phyloP scores from a whole-genome alignment of 2,797 vertebrate species.

The Pyrrhura leucotis region DNA sequence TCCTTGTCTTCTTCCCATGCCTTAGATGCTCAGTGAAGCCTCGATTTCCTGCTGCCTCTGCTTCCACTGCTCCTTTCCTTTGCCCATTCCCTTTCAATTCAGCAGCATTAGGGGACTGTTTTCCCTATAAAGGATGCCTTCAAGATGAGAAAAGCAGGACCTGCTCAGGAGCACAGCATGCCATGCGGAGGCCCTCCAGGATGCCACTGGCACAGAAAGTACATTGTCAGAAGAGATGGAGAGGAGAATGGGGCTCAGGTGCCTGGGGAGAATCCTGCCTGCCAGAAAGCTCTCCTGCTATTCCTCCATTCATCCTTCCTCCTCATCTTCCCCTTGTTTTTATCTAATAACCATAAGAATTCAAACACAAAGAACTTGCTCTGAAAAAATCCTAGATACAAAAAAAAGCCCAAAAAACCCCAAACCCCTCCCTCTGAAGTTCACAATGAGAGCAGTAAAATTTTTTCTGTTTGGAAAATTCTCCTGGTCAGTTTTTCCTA shows the following conservation, averaged over 20 bases:
- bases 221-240: neutral
- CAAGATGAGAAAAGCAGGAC: constrained; percentile 39
- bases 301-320: neutral
- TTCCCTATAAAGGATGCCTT: constrained; percentile 27
- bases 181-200: neutral
- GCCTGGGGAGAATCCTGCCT: neutral
- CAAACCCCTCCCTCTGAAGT: constrained; percentile 35
- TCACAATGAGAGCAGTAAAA: constrained; percentile 76
- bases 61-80: neutral
- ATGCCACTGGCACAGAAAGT: neutral
- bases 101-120: neutral
- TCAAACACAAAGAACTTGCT: neutral
- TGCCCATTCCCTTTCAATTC: neutral
- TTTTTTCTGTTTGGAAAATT: constrained; percentile 74
- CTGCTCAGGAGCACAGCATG: neutral
- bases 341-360: constrained; percentile 1
- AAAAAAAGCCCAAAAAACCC: neutral
- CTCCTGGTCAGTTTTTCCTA: constrained; percentile 77
- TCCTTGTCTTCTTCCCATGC: neutral
- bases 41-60: neutral
- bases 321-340: neutral
- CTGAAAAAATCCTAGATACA: neutral
- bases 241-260: neutral
- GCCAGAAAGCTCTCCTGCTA: neutral
- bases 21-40: neutral